Evolutionary conservation across 2,888 invertebrate genomes (phyloP), one percentile per base, ranked within the genome.

Genomic region (Epistrophe grossulariae): DNA sequence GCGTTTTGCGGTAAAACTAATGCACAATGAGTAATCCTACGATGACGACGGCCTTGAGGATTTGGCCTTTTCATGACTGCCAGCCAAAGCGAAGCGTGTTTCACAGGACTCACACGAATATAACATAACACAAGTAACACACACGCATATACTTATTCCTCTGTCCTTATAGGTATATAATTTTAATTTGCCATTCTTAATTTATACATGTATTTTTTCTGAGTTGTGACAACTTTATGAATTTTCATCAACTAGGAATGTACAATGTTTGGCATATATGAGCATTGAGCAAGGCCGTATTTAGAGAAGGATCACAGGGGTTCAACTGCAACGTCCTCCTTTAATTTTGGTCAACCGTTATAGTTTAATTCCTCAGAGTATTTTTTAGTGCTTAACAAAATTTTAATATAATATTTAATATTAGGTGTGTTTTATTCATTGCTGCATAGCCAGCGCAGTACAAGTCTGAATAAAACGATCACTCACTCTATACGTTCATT

Each of bases 1-100:
- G 48, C 48, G 48, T 84, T 84, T 55, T 79, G 68, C 28, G 74
- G 70, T 35, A 79, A 78, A 73, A 77, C 72, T 74, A 70, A 74
- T 79, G 74, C 79, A 84, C 19, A 40, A 64, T 79, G 73, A 79
- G 74, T 79, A 79, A 84, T 73, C 55, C 48, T 70, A 64, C 48
- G 3, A 24, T 3, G 74, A 64, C 48, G 3, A 24, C 24, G 74
- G 52, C 83, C 83, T 83, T 83, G 83, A 70, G 19, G 28, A 66
- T 55, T 77, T 66, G 48, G 76, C 40, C 60, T 43, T 59, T 43
- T 70, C 19, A 59, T 68, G 52, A 35, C n/a, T 2, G 57, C 57
- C 57, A 17, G n/a, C 45, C 13, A 24, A 15, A 3, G n/a, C n/a
- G 3, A 11, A 66, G 66, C 45, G 45, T 35, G 66, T 48, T 48